These are phyloP conservation scores for Caretta caretta DNA, from an alignment of 2,113 vertebrate genomes.

Conservation along the genomic window DNA sequence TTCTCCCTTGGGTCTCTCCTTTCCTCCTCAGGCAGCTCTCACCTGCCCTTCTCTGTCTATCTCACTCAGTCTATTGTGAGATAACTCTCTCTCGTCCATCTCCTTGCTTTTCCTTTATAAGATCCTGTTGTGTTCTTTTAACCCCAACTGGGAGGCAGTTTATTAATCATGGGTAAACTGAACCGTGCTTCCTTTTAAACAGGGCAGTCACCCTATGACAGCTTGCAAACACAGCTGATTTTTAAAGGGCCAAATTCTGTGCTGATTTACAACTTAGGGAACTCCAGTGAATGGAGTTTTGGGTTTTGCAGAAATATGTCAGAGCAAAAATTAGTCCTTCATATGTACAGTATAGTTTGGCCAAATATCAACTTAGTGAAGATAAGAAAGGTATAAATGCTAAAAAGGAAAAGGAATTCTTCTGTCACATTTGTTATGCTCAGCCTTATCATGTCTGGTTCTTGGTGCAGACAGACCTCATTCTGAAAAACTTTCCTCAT, in stretches of 20 bases:
- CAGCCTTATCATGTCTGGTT: slow-evolving; percentile 1
- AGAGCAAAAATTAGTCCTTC: background rate
- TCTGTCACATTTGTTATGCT: slow-evolving; percentile 19
- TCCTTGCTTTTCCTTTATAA: background rate
- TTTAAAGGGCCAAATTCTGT: background rate
- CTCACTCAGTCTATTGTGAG: background rate
- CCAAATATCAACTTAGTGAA: slow-evolving; percentile 4
- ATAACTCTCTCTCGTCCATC: background rate
- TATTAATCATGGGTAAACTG: background rate
- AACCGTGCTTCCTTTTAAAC: background rate
- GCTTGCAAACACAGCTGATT: background rate
- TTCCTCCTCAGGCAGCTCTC: background rate
- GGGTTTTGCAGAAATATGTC: background rate
- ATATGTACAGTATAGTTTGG: background rate
- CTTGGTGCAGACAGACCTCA: slow-evolving; percentile 5
- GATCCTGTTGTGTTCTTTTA: background rate
- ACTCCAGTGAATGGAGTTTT: background rate
- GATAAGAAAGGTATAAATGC: background rate
- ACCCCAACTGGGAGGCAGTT: background rate
- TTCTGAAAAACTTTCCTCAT: slow-evolving; percentile 56
- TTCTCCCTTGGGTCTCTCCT: background rate
- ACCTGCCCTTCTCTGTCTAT: background rate
- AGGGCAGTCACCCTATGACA: background rate
- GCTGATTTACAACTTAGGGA: background rate
- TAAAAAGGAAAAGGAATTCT: background rate